Base-by-base conservation (phyloP, 2,113 vertebrate genomes). In the Gasterosteus nipponicus region DNA sequence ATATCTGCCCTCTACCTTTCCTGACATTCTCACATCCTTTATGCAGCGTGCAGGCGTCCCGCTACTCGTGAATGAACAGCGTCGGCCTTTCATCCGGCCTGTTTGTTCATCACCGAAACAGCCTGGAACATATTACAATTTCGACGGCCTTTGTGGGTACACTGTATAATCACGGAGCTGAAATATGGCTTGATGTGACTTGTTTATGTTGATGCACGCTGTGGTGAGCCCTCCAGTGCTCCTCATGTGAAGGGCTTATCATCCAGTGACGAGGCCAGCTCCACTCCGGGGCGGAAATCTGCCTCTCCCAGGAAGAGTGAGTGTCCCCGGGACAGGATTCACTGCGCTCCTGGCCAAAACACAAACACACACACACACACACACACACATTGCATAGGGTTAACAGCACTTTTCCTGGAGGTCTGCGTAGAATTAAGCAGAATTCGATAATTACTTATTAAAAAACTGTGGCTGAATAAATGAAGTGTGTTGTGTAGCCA, bases 101-200 rank as follows among this genome's bases (percentile, higher is more conserved):
- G 42, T 18, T 58, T 80, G 63, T 80, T 73, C 62, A 66, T 72
- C 57, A 42, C 61, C 10, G n/a, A 41, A 41, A 54, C 63, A 63
- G 63, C 75, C 41, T 49, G 46, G 44, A 49, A 51, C 33, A 26
- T 47, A 67, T 62, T 63, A 68, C 39, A 59, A 61, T 44, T 79
- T 61, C 58, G 38, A 2, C 51, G 2, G 5, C 38, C 42, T 73
- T 42, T 69, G 31, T 81, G 78, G n/a, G 56, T 57, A 46, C 49
- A 29, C 44, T 49, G 47, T 57, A 26, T 82, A 72, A 86, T 77
- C 93, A 93, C 91, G 93, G 93, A 94, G 95, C 93, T 94, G 94
- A 95, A 95, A 93, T 94, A 92, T 94, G 93, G 91, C 94, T 94
- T 94, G 92, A 95, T 95, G 95, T 95, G 92, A 94, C 94, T 94